Conservation (phyloP, 2,797 vertebrate species). For the Meda fulgida region DNA sequence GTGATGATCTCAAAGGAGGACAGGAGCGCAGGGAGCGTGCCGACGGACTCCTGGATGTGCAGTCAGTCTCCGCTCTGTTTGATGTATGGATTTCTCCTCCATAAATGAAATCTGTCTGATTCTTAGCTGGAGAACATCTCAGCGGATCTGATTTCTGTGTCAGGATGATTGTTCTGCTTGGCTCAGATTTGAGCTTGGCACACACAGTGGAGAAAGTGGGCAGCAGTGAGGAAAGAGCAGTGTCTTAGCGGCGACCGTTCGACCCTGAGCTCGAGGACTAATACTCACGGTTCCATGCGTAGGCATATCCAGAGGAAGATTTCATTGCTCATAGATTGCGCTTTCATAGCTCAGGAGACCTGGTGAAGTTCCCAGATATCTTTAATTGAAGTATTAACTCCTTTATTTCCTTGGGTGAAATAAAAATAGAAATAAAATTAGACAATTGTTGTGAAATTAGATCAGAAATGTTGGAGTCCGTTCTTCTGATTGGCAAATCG, state of each 20-base stretch:
- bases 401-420: slow-evolving; percentile 21
- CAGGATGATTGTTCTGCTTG: slow-evolving; percentile 40
- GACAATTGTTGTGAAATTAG: neutral
- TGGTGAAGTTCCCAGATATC: neutral
- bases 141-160: slow-evolving; percentile 24
- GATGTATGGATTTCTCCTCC: slow-evolving; percentile 36
- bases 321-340: slow-evolving; percentile 29
- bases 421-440: neutral
- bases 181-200: slow-evolving; percentile 33
- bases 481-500: neutral
- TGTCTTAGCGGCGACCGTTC: slow-evolving; percentile 17
- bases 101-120: slow-evolving; percentile 43
- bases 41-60: slow-evolving; percentile 9
- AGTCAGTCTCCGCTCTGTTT: slow-evolving; percentile 26
- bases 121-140: slow-evolving; percentile 22
- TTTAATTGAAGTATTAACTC: slow-evolving; percentile 26
- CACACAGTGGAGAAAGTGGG: slow-evolving; percentile 7
- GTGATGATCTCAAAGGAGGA: slow-evolving; percentile 52
- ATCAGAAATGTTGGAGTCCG: neutral
- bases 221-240: slow-evolving; percentile 39
- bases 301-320: slow-evolving; percentile 26
- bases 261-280: slow-evolving; percentile 33
- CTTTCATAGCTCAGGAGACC: slow-evolving; percentile 24
- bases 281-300: slow-evolving; percentile 3
- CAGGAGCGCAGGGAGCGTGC: slow-evolving; percentile 44